These are phyloP conservation scores for Anneissia japonica DNA, from an alignment of 35 echinoderm and acorn worm species.

Conservation along the genomic window DNA sequence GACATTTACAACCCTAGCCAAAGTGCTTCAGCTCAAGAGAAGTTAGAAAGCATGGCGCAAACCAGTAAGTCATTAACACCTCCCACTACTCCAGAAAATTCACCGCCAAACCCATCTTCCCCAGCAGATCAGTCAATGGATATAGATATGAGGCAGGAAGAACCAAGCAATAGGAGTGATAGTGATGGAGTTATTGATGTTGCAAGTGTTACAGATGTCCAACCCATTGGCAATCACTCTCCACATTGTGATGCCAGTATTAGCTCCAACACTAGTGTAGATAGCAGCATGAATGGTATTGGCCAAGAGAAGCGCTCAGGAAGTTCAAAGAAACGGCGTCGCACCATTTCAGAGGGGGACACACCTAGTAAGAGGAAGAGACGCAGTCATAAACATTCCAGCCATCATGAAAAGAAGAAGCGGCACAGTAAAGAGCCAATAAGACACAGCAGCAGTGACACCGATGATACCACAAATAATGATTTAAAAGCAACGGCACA, in stretches of 20 bases:
- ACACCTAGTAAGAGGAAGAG: background rate
- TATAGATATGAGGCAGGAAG: constrained; percentile 23
- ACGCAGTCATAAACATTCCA: background rate
- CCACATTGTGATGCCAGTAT: background rate
- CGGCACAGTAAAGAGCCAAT: constrained; percentile 19
- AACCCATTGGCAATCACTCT: background rate
- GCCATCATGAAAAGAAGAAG: background rate
- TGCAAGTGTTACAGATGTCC: constrained; percentile 34
- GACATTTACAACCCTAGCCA: background rate
- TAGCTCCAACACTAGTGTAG: background rate
- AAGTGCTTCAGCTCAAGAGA: background rate
- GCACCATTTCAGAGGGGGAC: background rate
- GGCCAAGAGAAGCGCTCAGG: background rate
- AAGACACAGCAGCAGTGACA: constrained; percentile 78
- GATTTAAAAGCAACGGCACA: constrained; percentile 39
- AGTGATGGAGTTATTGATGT: constrained; percentile 73
- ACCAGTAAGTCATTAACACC: constrained; percentile 43
- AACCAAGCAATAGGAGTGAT: constrained; percentile 63
- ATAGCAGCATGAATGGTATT: background rate
- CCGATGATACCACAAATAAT: constrained; percentile 57
- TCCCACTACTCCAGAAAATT: constrained; percentile 86
- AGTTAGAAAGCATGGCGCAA: background rate
- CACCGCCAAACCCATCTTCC: constrained; percentile 36
- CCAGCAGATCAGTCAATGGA: constrained; percentile 48
- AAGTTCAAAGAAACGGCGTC: background rate